Evolutionary conservation across 2,113 vertebrate species (phyloP).

Genomic region (Silurus glanis): DNA sequence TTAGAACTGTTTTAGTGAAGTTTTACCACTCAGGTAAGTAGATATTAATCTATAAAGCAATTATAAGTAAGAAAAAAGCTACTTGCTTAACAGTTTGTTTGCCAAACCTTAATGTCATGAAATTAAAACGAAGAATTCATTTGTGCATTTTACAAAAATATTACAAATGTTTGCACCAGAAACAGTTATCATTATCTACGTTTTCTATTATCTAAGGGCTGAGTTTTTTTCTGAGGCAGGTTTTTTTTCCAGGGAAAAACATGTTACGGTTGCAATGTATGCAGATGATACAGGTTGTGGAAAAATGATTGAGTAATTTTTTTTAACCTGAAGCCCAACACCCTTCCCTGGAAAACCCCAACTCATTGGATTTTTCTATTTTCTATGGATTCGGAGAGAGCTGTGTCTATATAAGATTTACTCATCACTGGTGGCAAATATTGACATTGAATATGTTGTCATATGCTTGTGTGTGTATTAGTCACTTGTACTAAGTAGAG

Average conservation of each 20-base stretch:
- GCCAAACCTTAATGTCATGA: too few species aligned
- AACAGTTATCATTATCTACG: neutral
- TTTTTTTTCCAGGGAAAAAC: neutral
- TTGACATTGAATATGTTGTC: conserved; percentile 4
- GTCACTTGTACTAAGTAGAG: neutral
- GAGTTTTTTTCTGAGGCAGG: neutral
- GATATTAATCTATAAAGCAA: too few species aligned
- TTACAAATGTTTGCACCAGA: neutral
- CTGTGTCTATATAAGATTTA: neutral
- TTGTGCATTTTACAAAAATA: neutral
- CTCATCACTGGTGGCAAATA: neutral
- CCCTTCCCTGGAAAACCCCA: neutral
- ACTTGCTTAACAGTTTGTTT: neutral
- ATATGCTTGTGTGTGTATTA: neutral
- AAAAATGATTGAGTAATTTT: neutral
- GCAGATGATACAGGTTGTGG: neutral
- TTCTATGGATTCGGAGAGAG: neutral
- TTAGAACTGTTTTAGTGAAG: neutral
- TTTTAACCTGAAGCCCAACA: neutral
- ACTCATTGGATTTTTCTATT: neutral
- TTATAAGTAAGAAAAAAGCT: neutral
- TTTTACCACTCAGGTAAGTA: neutral
- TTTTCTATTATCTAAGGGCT: neutral
- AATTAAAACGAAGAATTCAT: neutral
- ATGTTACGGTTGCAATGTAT: neutral